Evolutionary conservation across 2,888 invertebrate genomes (phyloP).

Genomic region (Aphodius granarius): DNA sequence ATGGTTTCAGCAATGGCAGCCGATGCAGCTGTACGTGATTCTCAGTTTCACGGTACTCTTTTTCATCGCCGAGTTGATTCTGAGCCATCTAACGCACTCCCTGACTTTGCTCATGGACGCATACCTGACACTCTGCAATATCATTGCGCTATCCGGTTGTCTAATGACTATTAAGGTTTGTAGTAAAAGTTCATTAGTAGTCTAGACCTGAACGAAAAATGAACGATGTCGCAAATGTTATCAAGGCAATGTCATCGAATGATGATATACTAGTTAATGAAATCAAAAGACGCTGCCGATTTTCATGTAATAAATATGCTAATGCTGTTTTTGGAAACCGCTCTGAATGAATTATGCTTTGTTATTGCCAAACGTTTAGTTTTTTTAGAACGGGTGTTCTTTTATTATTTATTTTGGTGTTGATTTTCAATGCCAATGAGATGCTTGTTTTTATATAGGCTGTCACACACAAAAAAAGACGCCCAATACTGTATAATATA

Average conservation of each 20-base stretch:
- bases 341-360: not conserved
- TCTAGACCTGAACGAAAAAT: not conserved
- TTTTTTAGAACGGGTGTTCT: not conserved
- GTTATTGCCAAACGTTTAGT: not conserved
- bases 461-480: not conserved
- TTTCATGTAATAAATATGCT: not conserved
- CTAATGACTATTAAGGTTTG: constrained; percentile 77
- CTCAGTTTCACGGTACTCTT: constrained; percentile 72
- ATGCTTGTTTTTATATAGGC: too few species aligned
- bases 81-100: constrained; percentile 89
- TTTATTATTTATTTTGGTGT: not conserved
- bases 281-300: not conserved
- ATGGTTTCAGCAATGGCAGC: constrained; percentile 73
- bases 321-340: not conserved
- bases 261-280: not conserved
- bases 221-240: not conserved
- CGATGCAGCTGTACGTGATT: constrained; percentile 73
- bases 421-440: not conserved
- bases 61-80: constrained; percentile 80
- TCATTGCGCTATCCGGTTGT: constrained; percentile 81
- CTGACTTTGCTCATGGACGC: constrained; percentile 89
- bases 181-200: constrained; percentile 29
- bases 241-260: not conserved
- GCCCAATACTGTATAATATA: not conserved
- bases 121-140: constrained; percentile 93